These are phyloP conservation scores for Anodontia alba DNA, from an alignment of 2,888 invertebrate genomes.

Conservation along the genomic window DNA sequence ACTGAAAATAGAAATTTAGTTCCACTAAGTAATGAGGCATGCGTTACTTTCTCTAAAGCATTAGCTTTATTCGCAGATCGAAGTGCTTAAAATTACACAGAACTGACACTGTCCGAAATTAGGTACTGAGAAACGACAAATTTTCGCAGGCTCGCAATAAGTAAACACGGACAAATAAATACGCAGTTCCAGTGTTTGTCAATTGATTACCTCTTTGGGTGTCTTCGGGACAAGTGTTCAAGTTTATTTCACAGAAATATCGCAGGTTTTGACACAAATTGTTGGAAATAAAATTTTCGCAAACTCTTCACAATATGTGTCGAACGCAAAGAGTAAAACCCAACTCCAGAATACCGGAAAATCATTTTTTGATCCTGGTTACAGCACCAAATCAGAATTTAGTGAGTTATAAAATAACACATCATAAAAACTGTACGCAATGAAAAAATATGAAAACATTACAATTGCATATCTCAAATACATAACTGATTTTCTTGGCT, in stretches of 20 bases:
- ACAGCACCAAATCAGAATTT: neutral
- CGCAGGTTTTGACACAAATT: neutral
- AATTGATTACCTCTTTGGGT: neutral
- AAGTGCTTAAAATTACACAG: neutral
- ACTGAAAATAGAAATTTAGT: neutral
- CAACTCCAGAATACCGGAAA: neutral
- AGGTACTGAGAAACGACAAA: neutral
- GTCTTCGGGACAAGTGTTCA: neutral
- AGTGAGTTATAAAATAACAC: neutral
- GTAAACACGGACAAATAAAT: neutral
- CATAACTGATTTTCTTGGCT: slow-evolving; percentile 12
- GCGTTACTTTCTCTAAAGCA: neutral
- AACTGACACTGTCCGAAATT: neutral
- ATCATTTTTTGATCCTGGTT: neutral
- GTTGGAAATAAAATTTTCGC: neutral
- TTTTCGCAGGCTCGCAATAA: neutral
- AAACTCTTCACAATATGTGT: neutral
- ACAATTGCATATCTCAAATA: neutral
- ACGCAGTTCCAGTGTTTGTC: neutral
- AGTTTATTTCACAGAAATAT: neutral
- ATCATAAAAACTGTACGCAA: neutral
- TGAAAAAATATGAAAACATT: neutral
- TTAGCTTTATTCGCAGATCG: neutral
- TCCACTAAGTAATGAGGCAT: neutral
- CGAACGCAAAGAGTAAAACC: neutral